phyloP scores from a whole-genome alignment of 2,888 invertebrate species.

The Sesia apiformis region DNA sequence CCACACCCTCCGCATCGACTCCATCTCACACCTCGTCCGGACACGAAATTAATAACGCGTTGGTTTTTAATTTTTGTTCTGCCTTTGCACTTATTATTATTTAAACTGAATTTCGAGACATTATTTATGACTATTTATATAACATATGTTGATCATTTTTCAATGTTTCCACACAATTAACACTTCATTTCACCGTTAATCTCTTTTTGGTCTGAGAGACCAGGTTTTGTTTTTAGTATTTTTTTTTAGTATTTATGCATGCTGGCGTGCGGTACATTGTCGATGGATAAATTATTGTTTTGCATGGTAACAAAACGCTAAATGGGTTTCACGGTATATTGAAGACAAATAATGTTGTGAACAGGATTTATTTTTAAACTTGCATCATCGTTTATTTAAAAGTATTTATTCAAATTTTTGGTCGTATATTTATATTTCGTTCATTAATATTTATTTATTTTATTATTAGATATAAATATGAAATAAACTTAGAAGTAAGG shows the following conservation, averaged over 20 bases:
- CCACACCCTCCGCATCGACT: slow-evolving; percentile 30
- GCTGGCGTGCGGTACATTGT: slow-evolving; percentile 22
- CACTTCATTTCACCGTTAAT: slow-evolving; percentile 70
- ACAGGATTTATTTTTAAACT: background rate
- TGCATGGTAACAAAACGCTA: slow-evolving; percentile 33
- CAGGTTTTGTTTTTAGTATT: slow-evolving; percentile 39
- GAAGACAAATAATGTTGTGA: slow-evolving; percentile 16
- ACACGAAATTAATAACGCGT: slow-evolving; percentile 71
- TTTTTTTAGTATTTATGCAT: slow-evolving; percentile 24
- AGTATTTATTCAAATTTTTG: background rate
- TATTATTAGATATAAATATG: no score
- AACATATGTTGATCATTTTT: slow-evolving; percentile 74
- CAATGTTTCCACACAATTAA: slow-evolving; percentile 73
- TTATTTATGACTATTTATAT: slow-evolving; percentile 74
- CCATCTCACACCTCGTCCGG: slow-evolving; percentile 67
- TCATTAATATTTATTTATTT: no score
- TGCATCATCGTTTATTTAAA: background rate
- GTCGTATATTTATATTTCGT: no score
- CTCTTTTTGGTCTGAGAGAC: slow-evolving; percentile 42
- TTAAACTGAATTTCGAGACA: slow-evolving; percentile 69
- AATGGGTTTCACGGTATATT: slow-evolving; percentile 17
- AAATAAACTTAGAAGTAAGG: no score
- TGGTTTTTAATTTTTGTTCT: slow-evolving; percentile 69
- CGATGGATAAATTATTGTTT: slow-evolving; percentile 31
- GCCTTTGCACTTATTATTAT: slow-evolving; percentile 71